A percentile compares a stretch with the other conserved stretches of the same genome.
Evolutionary conservation across 2,888 invertebrate genomes (phyloP).

Genomic region (Cantharis lateralis): DNA sequence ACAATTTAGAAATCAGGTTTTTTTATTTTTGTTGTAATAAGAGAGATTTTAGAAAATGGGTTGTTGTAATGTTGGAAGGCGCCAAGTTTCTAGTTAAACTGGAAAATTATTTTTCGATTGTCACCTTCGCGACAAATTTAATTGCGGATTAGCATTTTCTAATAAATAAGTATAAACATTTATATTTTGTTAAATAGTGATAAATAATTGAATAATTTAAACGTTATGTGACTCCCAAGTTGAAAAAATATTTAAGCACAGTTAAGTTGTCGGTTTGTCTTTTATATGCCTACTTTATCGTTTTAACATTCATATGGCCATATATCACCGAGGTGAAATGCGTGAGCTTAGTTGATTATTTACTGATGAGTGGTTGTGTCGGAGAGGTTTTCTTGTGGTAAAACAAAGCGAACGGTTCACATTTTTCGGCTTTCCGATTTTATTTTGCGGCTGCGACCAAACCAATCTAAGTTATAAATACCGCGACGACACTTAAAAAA

Average conservation of each 20-base stretch:
- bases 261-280: constrained; percentile 2
- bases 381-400: constrained; percentile 5
- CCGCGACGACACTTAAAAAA: constrained; percentile 27
- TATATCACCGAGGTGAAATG: not conserved
- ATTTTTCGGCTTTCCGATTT: constrained; percentile 4
- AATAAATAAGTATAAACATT: not conserved
- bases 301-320: not conserved
- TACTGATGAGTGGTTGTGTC: not conserved
- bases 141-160: not conserved
- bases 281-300: constrained; percentile 1
- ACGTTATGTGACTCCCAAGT: not conserved
- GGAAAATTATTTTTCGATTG: not conserved
- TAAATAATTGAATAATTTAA: constrained; percentile 1
- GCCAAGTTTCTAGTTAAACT: not conserved
- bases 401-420: not conserved
- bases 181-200: not conserved
- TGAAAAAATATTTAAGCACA: constrained; percentile 2
- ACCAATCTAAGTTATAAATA: constrained; percentile 24
- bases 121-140: not conserved
- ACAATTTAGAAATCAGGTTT: not conserved
- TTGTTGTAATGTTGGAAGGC: not conserved
- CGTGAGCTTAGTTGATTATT: constrained; percentile 1
- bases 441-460: constrained; percentile 10
- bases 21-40: not conserved
- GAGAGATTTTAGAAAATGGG: not conserved